These are phyloP conservation scores for Dipodomys stephensi DNA, from an alignment of 2,113 vertebrate species.

Conservation along the genomic window DNA sequence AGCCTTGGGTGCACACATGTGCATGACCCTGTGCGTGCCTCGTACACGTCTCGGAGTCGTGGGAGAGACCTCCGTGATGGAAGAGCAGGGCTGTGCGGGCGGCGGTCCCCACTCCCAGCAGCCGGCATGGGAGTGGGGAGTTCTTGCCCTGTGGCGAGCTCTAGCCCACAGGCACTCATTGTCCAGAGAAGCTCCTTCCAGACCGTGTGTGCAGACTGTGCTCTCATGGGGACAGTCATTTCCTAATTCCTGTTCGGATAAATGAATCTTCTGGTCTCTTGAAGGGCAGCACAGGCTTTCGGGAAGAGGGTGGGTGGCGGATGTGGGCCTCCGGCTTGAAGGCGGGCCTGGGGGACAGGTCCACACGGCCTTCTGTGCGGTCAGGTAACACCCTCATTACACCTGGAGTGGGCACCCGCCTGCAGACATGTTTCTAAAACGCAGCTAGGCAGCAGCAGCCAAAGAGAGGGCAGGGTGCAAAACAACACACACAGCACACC, in stretches of 20 bases:
- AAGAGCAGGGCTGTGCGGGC: rapidly evolving
- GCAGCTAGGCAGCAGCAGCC: rapidly evolving
- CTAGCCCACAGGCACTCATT: not conserved
- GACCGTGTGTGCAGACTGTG: not conserved
- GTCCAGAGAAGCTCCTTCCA: not conserved
- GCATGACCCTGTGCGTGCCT: not conserved
- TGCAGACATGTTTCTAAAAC: not conserved
- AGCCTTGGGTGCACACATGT: too few relatives aligned
- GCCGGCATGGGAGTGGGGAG: rapidly evolving
- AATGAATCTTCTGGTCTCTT: not conserved
- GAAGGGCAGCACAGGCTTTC: not conserved
- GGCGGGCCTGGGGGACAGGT: not conserved
- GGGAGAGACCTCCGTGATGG: not conserved
- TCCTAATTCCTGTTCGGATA: not conserved
- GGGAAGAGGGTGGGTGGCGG: not conserved
- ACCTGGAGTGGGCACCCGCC: not conserved
- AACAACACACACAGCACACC: rapidly evolving
- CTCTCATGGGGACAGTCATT: not conserved
- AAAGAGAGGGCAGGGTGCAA: not conserved
- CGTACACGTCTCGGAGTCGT: rapidly evolving
- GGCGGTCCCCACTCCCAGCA: rapidly evolving
- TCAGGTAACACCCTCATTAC: not conserved
- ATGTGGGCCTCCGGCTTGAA: not conserved
- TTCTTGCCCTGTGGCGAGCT: rapidly evolving
- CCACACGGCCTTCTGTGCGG: rapidly evolving